Base-by-base conservation (phyloP, 1,140 invertebrate genomes). In the Orchesella cincta region DNA sequence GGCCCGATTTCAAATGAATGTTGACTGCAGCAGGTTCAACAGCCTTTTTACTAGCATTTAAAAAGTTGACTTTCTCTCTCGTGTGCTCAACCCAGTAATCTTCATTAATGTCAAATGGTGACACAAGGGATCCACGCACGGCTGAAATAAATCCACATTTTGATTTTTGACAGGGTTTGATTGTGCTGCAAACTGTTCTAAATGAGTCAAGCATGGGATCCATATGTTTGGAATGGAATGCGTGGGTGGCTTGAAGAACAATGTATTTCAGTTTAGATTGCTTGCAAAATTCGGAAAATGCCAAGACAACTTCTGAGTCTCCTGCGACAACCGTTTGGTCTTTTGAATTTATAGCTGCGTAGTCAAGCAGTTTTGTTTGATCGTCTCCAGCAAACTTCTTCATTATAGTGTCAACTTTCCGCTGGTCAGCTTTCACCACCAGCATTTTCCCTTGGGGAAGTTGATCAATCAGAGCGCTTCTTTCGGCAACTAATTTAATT, bases 391-490 rank as follows among this genome's bases (percentile, higher is more conserved):
- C 14, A 23, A 31, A 67, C 23, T 73, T 73, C 23, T 73, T 29
- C 14, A 73, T 2, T 3, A 3, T 2, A 12, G 1, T 73, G 34
- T 26, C 28, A 18, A 51, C 34, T 8, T 8, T 39, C 1, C 8
- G 36, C 1, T 8, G 8, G 28, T 73, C 71, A 3, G 76, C 79
- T 46, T 51, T 51, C 18, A 73, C 36, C 34, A 73, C 71, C 52
- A 80, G 35, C 79, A 80, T 80, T 18, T 62, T 74, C 8, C 79
- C 76, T 74, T 54, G 46, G 1, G 33, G 73, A 23, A 80, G 33
- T n/a, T 26, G 35, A 29, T 78, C 71, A 70, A 80, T 74, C 18
- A 80, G 31, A 36, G 26, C n/a, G 29, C 74, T 76, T 54, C 79
- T 46, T 26, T 34, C 46, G 18, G 73, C 29, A 1, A 80, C 76